Evolutionary conservation across 2,797 vertebrate genomes (phyloP), one percentile per base, ranked within the genome.

Genomic region (Diplodus puntazzo): DNA sequence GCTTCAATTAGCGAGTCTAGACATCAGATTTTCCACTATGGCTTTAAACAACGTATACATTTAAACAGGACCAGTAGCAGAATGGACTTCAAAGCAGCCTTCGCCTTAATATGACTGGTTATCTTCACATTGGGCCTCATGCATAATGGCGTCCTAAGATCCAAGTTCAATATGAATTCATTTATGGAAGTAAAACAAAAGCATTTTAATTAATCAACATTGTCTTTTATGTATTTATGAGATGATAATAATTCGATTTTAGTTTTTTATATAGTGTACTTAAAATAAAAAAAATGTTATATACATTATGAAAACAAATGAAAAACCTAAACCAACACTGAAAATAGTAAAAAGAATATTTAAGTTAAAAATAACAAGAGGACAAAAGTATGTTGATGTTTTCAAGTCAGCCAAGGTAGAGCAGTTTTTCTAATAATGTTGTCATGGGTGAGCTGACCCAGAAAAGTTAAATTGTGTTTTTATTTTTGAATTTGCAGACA

Each of bases 401-500:
- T 42, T 52, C 16, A 30, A 64, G 30, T 69, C 5, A 14, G 9
- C 10, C 49, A 67, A 23, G 62, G n/a, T 61, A n/a, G 23, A 39
- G 11, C 49, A 66, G 27, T 66, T 48, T 59, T 20, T 62, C 1
- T n/a, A 12, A 50, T 17, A 20, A 1, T 69, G 30, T 42, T 73
- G 20, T 54, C n/a, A 39, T 7, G 30, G 34, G n/a, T 74, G 11
- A 73, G 8, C 18, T 73, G 70, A 79, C 30, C 65, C 48, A 61
- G 64, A 74, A 84, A 73, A 30, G 2, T 20, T 42, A 68, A 39
- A 63, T 11, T 0, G 34, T 4, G 14, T 63, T 57, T 75, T 59
- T 48, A 48, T 58, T 62, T 65, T 69, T 54, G 25, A 66, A 65
- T 75, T 73, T 71, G 11, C 23, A 42, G 10, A 43, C 34, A 78